A percentile compares a stretch with the other conserved stretches of the same genome.
These are phyloP conservation scores for Acanthosoma haemorrhoidale DNA, from an alignment of 2,888 invertebrate species.

Conservation along the genomic window DNA sequence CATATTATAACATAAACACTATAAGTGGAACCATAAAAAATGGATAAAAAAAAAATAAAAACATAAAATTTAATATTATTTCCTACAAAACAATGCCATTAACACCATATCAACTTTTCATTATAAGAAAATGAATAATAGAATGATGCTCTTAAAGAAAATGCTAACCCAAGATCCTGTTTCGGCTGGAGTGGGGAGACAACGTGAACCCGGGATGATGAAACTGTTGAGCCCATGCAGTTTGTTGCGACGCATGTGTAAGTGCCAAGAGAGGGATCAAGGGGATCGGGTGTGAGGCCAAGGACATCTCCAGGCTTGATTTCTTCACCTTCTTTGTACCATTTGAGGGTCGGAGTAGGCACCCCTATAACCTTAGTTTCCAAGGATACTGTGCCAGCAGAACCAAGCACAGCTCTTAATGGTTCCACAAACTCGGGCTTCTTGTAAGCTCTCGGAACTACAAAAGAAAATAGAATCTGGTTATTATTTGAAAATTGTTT, in stretches of 20 bases:
- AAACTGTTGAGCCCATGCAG: slow-evolving; percentile 80
- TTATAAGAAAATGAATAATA: too few species aligned
- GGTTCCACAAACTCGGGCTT: slow-evolving; percentile 82
- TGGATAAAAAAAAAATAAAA: too few species aligned
- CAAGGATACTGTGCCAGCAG: slow-evolving; percentile 81
- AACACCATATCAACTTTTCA: too few species aligned
- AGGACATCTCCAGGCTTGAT: slow-evolving; percentile 87
- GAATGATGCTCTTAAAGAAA: too few species aligned
- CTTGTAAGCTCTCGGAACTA: slow-evolving; percentile 82
- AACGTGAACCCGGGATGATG: slow-evolving; percentile 68
- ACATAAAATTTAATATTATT: too few species aligned
- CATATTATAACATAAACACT: too few species aligned
- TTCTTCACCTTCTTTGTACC: slow-evolving; percentile 78
- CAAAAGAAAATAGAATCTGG: slow-evolving; percentile 16
- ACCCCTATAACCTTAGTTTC: slow-evolving; percentile 89
- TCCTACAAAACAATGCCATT: too few species aligned
- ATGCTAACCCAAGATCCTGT: slow-evolving; percentile 10
- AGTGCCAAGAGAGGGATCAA: slow-evolving; percentile 78
- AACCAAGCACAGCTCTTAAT: slow-evolving; percentile 73
- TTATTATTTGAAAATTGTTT: not conserved
- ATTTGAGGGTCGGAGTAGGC: slow-evolving; percentile 70
- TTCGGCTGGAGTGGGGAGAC: slow-evolving; percentile 42
- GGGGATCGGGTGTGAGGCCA: slow-evolving; percentile 74
- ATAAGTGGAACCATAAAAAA: too few species aligned
- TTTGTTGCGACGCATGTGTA: slow-evolving; percentile 84